Conservation (phyloP, 2,113 vertebrate species). For the Picathartes gymnocephalus region DNA sequence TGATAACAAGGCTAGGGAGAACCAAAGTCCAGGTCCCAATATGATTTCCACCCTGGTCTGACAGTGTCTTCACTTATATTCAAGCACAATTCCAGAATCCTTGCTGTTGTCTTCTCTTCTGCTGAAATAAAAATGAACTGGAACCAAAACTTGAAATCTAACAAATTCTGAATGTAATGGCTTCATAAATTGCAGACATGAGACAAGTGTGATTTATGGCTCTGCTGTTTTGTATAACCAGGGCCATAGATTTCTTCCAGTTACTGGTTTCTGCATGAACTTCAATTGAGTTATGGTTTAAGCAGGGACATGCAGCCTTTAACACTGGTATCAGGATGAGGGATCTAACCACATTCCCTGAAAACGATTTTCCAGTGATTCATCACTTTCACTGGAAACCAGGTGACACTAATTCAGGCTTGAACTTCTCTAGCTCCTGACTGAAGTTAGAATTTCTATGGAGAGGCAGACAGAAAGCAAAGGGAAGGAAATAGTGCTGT, state of each 20-base stretch:
- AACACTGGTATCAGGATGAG: constrained; percentile 5
- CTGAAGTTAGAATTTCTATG: background rate
- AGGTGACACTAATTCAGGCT: constrained; percentile 35
- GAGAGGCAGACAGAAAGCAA: background rate
- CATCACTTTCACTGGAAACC: constrained; percentile 43
- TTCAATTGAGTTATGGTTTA: constrained; percentile 37
- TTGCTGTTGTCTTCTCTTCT: background rate
- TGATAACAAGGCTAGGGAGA: background rate
- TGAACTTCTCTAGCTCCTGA: constrained; percentile 17
- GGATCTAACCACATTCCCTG: constrained; percentile 31
- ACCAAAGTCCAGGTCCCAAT: fast-evolving
- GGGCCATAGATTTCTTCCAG: constrained; percentile 48
- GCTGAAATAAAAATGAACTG: constrained; percentile 1
- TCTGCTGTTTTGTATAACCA: constrained; percentile 11
- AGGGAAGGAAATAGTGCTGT: background rate
- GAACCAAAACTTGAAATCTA: constrained; percentile 3
- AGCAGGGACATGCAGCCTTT: constrained; percentile 21
- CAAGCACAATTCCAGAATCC: background rate
- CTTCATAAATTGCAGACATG: background rate
- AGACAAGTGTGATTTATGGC: constrained; percentile 22
- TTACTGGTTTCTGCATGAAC: constrained; percentile 43
- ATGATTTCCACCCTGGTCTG: background rate
- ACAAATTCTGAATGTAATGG: constrained; percentile 3
- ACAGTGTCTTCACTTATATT: background rate
- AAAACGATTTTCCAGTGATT: constrained; percentile 29